Evolutionary conservation across 2,113 vertebrate genomes (phyloP), one percentile per base, ranked within the genome.

Genomic region (Potamarius usumacintae): DNA sequence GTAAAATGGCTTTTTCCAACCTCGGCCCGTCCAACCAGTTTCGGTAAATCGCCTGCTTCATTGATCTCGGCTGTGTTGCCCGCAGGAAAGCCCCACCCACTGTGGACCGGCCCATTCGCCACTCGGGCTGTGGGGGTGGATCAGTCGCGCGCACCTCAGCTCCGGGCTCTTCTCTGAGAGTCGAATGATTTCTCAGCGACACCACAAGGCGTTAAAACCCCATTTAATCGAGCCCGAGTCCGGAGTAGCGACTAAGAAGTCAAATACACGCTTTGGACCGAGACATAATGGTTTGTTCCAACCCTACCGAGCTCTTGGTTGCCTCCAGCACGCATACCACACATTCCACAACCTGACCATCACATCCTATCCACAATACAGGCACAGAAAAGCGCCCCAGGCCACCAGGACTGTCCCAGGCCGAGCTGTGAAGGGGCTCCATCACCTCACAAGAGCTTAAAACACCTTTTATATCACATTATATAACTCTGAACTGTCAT

Each of bases 61-160:
- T 96, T 94, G 96, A 96, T 96, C 95, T 94, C 91, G 93, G 94
- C 95, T 94, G 95, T 95, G 95, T 94, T 95, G 95, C 95, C 95
- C 93, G 95, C 95, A 94, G 93, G 86, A 80, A 90, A 92, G 94
- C 94, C 96, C 96, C 96, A 96, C 97, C 97, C 93, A 96, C 95
- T 93, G 94, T 92, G 93, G 97, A 94, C 93, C 89, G 91, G 95
- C 95, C 97, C 96, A 97, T 93, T 53, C n/a, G 76, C 4, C 57
- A 7, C 22, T 63, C 57, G 15, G 12, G 17, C 14, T 18, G 69
- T 17, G 69, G 58, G 82, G 62, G 34, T 50, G 10, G 3, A 1
- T 62, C 17, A 30, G 2, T n/a, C 48, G 22, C 12, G 58, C 34
- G 7, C 20, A 12, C 5, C 4, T 9, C 27, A 11, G 10, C 2